Conservation (phyloP, 2,888 invertebrate species). For the Limnephilus rhombicus region DNA sequence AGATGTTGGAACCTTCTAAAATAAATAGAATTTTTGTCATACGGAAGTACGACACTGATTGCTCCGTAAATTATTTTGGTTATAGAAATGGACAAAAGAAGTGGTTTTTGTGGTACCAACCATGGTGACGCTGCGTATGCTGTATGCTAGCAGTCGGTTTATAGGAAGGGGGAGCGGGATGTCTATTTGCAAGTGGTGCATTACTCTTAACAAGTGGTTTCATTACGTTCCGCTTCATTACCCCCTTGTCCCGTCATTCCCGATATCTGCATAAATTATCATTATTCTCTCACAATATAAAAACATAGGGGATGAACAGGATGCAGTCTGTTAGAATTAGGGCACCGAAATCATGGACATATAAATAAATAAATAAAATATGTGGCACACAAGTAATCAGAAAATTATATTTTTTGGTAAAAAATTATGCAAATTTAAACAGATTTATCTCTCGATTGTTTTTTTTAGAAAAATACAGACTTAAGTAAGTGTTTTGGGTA, state of each 20-base stretch:
- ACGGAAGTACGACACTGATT: too few species aligned
- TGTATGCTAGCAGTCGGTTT: too few species aligned
- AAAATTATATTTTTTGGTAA: background rate
- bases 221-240: constrained; percentile 17
- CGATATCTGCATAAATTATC: constrained; percentile 29
- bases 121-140: too few species aligned
- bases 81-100: too few species aligned
- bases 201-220: constrained; percentile 29
- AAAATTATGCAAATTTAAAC: background rate
- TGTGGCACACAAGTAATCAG: background rate
- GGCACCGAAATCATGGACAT: background rate
- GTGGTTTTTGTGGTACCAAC: too few species aligned
- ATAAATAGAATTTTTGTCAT: too few species aligned
- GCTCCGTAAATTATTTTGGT: too few species aligned
- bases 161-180: background rate
- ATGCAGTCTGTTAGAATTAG: background rate
- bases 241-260: background rate
- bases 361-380: background rate
- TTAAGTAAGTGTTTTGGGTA: too few species aligned
- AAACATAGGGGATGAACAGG: background rate
- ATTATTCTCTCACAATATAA: background rate
- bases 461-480: too few species aligned
- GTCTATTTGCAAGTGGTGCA: background rate
- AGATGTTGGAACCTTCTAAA: too few species aligned
- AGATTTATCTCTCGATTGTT: too few species aligned